Conservation (phyloP, 1,140 invertebrate species). For the Bombus turneri region DNA sequence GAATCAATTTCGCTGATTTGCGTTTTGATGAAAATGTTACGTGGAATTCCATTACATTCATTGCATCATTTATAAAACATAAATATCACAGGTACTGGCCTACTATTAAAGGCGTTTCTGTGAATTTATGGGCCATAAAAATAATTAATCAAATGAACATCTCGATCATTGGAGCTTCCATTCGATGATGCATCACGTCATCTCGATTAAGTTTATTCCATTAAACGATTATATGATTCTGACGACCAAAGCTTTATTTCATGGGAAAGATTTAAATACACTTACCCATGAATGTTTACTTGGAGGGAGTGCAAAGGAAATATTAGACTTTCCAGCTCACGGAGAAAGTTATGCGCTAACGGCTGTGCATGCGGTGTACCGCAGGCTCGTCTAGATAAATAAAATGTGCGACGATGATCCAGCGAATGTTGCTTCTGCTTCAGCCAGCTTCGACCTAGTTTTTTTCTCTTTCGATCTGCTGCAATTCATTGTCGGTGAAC, state of each 20-base stretch:
- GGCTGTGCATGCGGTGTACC: slow-evolving; percentile 36
- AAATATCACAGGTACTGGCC: not conserved
- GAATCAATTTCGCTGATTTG: not conserved
- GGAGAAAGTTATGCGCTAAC: slow-evolving; percentile 70
- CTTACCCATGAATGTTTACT: not conserved
- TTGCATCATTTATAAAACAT: not conserved
- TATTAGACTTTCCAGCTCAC: slow-evolving; percentile 69
- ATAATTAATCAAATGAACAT: not conserved
- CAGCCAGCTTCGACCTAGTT: slow-evolving; percentile 48
- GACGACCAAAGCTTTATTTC: not conserved
- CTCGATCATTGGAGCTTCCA: not conserved
- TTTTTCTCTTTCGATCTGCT: slow-evolving; percentile 5
- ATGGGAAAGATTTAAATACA: not conserved
- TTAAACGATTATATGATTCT: not conserved
- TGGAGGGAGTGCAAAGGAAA: slow-evolving; percentile 24
- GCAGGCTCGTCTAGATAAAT: slow-evolving; percentile 57
- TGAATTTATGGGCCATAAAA: not conserved
- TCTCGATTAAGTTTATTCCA: not conserved
- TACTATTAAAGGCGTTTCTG: not conserved
- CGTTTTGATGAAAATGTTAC: not conserved
- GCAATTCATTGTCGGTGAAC: not conserved
- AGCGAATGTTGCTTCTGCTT: slow-evolving; percentile 27
- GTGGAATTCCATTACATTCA: not conserved
- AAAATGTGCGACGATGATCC: slow-evolving; percentile 62
- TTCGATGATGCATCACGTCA: not conserved